Evolutionary conservation across 2,888 invertebrate species (phyloP).

Genomic region (Nymphalis urticae): DNA sequence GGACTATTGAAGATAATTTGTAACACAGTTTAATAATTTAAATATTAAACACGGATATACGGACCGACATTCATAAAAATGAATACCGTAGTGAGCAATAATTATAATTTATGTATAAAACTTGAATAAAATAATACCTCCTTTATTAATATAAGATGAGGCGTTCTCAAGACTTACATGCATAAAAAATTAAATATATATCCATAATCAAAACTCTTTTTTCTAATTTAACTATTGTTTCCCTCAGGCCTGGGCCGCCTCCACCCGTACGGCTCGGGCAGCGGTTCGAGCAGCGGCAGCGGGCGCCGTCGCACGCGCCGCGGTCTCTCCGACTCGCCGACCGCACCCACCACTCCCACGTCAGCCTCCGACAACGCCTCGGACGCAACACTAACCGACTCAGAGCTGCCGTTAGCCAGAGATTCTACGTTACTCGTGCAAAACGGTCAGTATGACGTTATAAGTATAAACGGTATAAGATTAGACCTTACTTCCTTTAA

Average conservation of each 20-base stretch:
- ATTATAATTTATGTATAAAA: too few species aligned
- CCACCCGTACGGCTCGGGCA: constrained; percentile 91
- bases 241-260: constrained; percentile 88
- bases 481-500: too few species aligned
- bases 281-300: constrained; percentile 85
- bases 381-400: constrained; percentile 91
- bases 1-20: too few species aligned
- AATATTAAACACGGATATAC: too few species aligned
- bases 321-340: constrained; percentile 89
- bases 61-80: too few species aligned
- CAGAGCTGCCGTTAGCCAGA: constrained; percentile 90
- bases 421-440: constrained; percentile 91
- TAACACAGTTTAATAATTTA: too few species aligned
- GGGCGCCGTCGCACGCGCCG: constrained; percentile 80
- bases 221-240: not conserved
- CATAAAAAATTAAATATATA: not conserved
- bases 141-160: not conserved
- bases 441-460: constrained; percentile 84
- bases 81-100: too few species aligned
- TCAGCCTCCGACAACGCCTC: constrained; percentile 89
- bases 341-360: constrained; percentile 83
- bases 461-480: too few species aligned
- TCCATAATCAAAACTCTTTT: not conserved
- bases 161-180: not conserved
- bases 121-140: too few species aligned